Evolutionary conservation across 2,888 invertebrate genomes (phyloP), one percentile per base, ranked within the genome.

Genomic region (Dione juno): DNA sequence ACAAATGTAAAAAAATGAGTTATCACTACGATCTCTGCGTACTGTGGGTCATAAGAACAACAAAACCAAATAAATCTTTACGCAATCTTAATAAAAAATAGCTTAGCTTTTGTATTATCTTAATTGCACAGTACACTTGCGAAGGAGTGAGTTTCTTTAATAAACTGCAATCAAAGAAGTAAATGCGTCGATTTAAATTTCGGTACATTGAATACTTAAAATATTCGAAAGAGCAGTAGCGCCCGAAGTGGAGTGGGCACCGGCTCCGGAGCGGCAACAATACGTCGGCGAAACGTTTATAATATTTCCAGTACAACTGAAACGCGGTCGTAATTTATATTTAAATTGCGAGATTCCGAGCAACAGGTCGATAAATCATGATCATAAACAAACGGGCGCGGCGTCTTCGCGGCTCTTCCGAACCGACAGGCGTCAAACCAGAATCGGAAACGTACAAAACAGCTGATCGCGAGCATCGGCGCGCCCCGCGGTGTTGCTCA

Each of bases 401-500:
- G 37, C 65, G 40, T 65, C 68, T 59, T 66, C 59, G 14, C 58
- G 50, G 41, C 58, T 52, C 69, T 43, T 50, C 57, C 45, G 57
- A 54, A 37, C 48, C 16, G 57, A 65, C 64, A 14, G 14, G 45
- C 68, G 41, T 28, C 65, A 19, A 40, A 40, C 40, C 59, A 57
- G 72, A 67, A 71, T 73, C 68, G 66, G 54, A 73, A 73, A 73
- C 64, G 69, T 67, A 68, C 53, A 48, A 52, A 73, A 67, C 71
- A 74, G 74, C 74, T 74, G 71, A 71, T 74, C 72, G 66, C 63
- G 71, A 53, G 68, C 68, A 67, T 57, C 43, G 69, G 43, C 67
- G 67, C 59, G 72, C 57, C 63, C 50, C 65, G 63, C 52, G 21
- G 64, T 50, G 50, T 41, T 68, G 63, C 80, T 78, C 75, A 76